Conservation (phyloP, 2,113 vertebrate species). For the Apus apus region DNA sequence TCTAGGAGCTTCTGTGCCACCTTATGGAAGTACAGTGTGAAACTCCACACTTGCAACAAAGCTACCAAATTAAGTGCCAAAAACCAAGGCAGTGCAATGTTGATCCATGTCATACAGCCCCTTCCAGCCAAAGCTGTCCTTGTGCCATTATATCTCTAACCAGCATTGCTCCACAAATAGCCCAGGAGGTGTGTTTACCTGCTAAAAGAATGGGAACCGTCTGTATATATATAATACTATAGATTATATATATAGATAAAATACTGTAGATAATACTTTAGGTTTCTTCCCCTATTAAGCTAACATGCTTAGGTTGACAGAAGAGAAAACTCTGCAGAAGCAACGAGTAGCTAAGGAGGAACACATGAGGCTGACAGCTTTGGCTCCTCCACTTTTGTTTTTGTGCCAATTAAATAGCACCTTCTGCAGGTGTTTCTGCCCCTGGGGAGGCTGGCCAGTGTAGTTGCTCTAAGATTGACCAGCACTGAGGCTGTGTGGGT, state of each 20-base stretch:
- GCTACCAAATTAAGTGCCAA: neutral
- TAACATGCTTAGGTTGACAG: rapidly evolving
- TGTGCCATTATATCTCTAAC: neutral
- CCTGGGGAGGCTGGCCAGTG: neutral
- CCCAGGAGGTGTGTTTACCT: neutral
- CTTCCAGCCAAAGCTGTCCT: neutral
- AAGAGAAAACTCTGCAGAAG: neutral
- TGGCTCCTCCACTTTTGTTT: neutral
- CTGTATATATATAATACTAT: neutral
- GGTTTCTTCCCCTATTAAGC: neutral
- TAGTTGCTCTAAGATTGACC: neutral
- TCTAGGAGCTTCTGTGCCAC: neutral
- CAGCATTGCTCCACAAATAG: neutral
- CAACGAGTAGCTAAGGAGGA: neutral
- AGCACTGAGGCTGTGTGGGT: neutral
- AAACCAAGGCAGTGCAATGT: neutral
- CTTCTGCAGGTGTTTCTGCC: neutral
- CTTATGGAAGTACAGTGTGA: neutral
- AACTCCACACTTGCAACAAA: neutral
- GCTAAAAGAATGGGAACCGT: neutral
- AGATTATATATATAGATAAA: no score
- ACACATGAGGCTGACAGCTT: neutral
- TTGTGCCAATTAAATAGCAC: neutral
- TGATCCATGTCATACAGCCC: neutral
- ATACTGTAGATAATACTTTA: neutral